These are phyloP conservation scores for Chalcosyrphus nemorum DNA, from an alignment of 2,888 invertebrate genomes.

Conservation along the genomic window DNA sequence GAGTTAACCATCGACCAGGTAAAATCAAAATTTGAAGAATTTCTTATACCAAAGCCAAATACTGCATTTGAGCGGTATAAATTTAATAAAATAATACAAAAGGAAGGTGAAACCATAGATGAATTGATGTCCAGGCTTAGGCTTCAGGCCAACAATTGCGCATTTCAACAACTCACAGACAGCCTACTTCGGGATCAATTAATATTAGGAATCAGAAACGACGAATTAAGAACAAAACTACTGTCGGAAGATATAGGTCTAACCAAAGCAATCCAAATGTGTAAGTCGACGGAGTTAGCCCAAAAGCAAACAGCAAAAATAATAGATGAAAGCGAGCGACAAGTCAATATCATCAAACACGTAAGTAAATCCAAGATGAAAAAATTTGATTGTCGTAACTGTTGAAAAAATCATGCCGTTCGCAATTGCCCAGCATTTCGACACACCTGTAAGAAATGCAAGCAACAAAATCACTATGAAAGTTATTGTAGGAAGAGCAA, in stretches of 20 bases:
- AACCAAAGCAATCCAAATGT: neutral
- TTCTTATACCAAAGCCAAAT: neutral
- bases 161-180: slow-evolving; percentile 14
- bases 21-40: neutral
- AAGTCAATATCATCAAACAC: neutral
- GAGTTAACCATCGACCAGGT: neutral
- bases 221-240: slow-evolving; percentile 22
- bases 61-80: no score
- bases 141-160: no score
- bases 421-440: no score
- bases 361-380: no score
- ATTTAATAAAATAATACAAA: no score
- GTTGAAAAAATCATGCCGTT: no score
- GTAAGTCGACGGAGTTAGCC: slow-evolving; percentile 18
- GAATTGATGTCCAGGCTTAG: no score
- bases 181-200: slow-evolving; percentile 17
- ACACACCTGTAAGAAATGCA: no score
- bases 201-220: neutral
- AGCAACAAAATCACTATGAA: no score
- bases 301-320: slow-evolving; percentile 10
- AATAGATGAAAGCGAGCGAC: neutral
- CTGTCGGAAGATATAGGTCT: slow-evolving; percentile 5
- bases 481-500: no score
- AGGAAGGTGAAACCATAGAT: no score
- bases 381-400: no score